phyloP scores from a whole-genome alignment of 2,888 invertebrate species.

The Euspilapteryx auroguttella region DNA sequence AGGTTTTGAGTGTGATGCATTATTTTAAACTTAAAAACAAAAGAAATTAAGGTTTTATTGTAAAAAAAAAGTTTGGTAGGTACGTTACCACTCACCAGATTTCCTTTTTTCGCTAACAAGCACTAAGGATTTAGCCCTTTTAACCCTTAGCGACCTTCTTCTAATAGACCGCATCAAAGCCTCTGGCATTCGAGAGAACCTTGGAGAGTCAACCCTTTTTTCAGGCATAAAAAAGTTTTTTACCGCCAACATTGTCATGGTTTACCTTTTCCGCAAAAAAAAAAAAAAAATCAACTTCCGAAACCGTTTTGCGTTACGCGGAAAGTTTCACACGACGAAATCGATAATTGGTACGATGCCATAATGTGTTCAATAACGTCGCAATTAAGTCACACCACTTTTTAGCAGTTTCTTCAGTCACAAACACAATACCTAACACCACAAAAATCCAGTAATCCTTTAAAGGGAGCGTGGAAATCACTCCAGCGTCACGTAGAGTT shows the following conservation, averaged over 20 bases:
- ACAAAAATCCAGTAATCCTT: too few species aligned
- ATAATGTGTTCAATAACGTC: too few species aligned
- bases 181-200: conserved; percentile 71
- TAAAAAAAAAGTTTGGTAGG: conserved; percentile 12
- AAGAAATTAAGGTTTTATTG: too few species aligned
- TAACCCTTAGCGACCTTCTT: conserved; percentile 70
- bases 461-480: too few species aligned
- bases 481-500: too few species aligned
- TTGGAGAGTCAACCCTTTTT: conserved; percentile 57
- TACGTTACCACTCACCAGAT: conserved; percentile 71
- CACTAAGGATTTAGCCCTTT: conserved; percentile 74
- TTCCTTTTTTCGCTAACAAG: conserved; percentile 75
- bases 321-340: too few species aligned
- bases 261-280: not conserved
- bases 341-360: too few species aligned
- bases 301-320: not conserved
- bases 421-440: too few species aligned
- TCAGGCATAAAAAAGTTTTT: conserved; percentile 76
- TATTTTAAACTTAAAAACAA: too few species aligned
- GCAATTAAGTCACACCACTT: too few species aligned
- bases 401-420: too few species aligned
- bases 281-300: not conserved
- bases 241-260: conserved; percentile 65
- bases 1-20: too few species aligned
- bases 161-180: conserved; percentile 73